Conservation (phyloP, 2,113 vertebrate genomes). For the Sander vitreus region DNA sequence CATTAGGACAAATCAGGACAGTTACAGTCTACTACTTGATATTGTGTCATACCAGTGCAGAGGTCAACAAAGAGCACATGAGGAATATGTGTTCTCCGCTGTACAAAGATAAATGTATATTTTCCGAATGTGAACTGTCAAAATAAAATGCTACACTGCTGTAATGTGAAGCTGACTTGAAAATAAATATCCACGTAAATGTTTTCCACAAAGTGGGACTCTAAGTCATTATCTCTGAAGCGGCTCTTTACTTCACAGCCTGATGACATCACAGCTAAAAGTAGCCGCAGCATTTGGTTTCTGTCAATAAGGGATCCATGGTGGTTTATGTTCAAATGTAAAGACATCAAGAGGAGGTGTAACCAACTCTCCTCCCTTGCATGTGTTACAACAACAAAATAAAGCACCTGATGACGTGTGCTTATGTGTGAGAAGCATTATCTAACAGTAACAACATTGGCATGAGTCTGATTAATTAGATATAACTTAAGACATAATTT, state of each 20-base stretch:
- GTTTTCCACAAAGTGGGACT: background rate
- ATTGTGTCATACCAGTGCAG: background rate
- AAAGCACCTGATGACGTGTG: slow-evolving; percentile 35
- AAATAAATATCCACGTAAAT: background rate
- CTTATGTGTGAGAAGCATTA: background rate
- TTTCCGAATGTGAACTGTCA: background rate
- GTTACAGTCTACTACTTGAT: no score
- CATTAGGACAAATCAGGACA: background rate
- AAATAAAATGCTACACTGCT: slow-evolving; percentile 1
- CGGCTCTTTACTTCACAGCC: no score
- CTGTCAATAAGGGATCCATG: slow-evolving; percentile 6
- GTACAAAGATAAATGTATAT: background rate
- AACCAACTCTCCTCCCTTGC: slow-evolving; percentile 21
- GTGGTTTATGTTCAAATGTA: slow-evolving; percentile 7
- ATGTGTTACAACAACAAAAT: slow-evolving; percentile 29
- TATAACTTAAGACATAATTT: background rate
- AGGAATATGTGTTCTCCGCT: background rate
- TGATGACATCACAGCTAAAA: slow-evolving; percentile 16
- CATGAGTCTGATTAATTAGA: background rate
- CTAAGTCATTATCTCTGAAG: background rate
- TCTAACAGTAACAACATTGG: background rate
- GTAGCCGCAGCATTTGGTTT: slow-evolving; percentile 16
- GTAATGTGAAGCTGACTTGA: background rate
- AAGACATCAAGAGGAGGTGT: slow-evolving; percentile 36
- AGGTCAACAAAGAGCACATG: background rate